Conservation (phyloP, 2,888 invertebrate genomes). For the Drosophila atripex region DNA sequence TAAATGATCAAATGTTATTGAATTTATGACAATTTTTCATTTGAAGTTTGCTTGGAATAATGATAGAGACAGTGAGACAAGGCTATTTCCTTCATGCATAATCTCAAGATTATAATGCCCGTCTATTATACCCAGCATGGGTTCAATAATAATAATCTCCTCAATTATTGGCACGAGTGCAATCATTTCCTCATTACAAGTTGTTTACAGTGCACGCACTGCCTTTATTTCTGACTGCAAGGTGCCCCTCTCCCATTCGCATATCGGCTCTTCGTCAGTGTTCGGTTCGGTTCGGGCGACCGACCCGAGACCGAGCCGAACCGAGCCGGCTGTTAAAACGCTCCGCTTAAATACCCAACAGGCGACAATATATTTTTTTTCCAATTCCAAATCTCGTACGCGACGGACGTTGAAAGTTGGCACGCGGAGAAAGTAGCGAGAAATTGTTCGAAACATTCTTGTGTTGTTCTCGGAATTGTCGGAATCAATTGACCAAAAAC, state of each 20-base stretch:
- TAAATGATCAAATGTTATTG: too few relatives aligned
- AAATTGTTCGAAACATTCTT: conserved; percentile 2
- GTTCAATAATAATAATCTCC: not conserved
- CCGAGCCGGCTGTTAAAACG: not conserved
- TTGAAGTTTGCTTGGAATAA: too few relatives aligned
- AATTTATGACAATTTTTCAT: too few relatives aligned
- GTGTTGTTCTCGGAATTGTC: not conserved
- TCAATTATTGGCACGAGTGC: not conserved
- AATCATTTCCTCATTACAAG: not conserved
- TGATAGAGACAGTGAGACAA: too few relatives aligned
- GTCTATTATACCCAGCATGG: not conserved
- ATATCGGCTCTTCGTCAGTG: too few relatives aligned
- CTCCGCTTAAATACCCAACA: conserved; percentile 1
- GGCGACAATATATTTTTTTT: not conserved
- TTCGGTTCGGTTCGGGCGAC: not conserved
- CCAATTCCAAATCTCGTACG: conserved; percentile 1
- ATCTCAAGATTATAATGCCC: not conserved
- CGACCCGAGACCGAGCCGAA: not conserved
- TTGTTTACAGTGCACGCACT: not conserved
- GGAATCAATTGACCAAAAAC: not conserved
- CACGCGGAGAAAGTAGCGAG: not conserved
- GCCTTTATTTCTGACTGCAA: not conserved
- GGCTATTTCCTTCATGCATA: not conserved
- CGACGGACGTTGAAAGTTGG: not conserved
- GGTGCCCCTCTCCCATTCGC: not conserved